Evolutionary conservation across 1,140 invertebrate genomes (phyloP), one percentile per base, ranked within the genome.

Genomic region (Pachyrhynchus sulphureomaculatus): DNA sequence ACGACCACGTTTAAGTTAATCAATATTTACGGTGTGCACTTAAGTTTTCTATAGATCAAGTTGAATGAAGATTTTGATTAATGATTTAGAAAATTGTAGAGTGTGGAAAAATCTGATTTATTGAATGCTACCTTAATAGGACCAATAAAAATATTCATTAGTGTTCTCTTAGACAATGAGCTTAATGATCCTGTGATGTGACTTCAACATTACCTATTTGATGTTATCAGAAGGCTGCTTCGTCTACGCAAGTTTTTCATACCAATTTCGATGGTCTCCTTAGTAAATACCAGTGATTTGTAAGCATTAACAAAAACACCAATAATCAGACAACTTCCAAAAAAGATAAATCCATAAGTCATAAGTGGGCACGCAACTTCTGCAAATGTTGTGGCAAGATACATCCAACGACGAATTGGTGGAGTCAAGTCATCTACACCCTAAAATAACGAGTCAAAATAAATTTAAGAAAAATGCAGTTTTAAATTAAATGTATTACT

Each of bases 351-450:
- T 24, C 88, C 83, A 69, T 90, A 92, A 0, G 85, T 84, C 41
- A 88, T 75, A 9, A 87, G 69, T 0, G 89, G 88, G 23, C 82
- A 85, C 8, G 84, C 82, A 10, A 85, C 74, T 5, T 89, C 87
- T 1, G 83, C 84, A 62, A 91, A 84, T 0, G 88, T 88, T 4
- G 89, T 92, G 17, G 86, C 86, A 9, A 92, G 66, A 70, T 88
- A 93, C 1, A 91, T 81, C 87, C 86, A 90, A 18, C 87, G 79
- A 65, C 84, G 82, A 23, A 92, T 91, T 15, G 85, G 73, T 0
- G 88, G 87, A 1, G 89, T 85, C 0, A 94, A 67, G 51, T 91
- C 89, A 13, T 88, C 86, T n/a, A 93, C 83, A 37, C 92, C 92
- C 84, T 90, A 74, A 13, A 75, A 76, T 33, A 57, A 33, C 15